Base-by-base conservation (phyloP, 2,888 invertebrate genomes). In the Bhutanitis thaidina region DNA sequence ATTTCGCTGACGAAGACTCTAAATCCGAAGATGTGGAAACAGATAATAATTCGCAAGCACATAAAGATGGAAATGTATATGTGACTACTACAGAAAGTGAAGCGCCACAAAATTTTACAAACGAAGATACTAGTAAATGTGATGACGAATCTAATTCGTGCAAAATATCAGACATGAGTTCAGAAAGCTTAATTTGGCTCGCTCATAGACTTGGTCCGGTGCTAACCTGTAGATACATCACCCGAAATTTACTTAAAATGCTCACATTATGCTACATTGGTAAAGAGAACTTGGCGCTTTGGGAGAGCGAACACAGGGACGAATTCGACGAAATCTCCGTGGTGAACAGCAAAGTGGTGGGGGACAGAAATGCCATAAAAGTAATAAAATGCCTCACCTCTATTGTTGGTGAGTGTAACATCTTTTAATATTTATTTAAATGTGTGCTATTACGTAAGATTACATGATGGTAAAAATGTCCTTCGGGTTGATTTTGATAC, bases 201-300 rank as follows among this genome's bases (percentile, higher is more conserved):
- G 94, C 97, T 0, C 96, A 98, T 82, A 92, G 98, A 56, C 85
- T 99, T 13, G 99, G 99, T 0, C 98, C 99, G 0, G 96, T 98
- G 40, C 90, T 99, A 16, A 97, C 97, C 0, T 97, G 98, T 35
- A 93, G 96, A 61, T 95, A 96, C 84, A 90, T 99, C 25, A 96
- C 98, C 0, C 92, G 96, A 53, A 98, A 98, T 88, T 90, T 99
- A 58, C 89, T 99, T 9, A 93, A 98, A 69, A 98, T 99, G 96
- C 84, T 99, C 46, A 96, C 97, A 0, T 82, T 98, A 2, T 99
- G 98, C 79, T 99, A 98, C 74, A 93, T 96, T 15, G 97, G 96
- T 0, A 93, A 92, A 67, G 95, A 96, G 57, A 95, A 95, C 74
- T 83, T 96, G 25, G 79, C 90, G 36, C 85, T 91, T 0, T 75